Percentiles rank a stretch among this genome's conserved stretches.
These are phyloP conservation scores for Schrankia costaestrigalis DNA, from an alignment of 2,888 invertebrate genomes.

Conservation along the genomic window DNA sequence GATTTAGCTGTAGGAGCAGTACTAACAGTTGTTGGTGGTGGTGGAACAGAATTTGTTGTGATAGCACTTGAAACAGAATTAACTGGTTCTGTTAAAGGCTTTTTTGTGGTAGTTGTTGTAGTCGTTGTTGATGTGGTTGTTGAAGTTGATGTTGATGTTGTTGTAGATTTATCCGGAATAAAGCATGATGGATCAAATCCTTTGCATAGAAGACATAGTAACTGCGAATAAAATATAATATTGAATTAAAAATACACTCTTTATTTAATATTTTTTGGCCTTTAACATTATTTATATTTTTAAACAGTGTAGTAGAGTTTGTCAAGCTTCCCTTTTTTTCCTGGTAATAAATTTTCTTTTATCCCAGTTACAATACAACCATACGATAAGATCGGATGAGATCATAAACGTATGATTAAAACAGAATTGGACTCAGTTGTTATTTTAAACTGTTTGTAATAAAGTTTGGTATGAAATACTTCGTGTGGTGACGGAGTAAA, in stretches of 20 bases:
- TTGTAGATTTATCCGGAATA: background rate
- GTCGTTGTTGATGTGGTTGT: background rate
- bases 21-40: background rate
- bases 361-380: no score
- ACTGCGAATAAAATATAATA: constrained; percentile 32
- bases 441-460: no score
- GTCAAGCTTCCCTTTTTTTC: no score
- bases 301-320: no score
- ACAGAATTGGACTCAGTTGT: no score
- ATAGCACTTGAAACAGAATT: constrained; percentile 14
- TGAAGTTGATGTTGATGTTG: background rate
- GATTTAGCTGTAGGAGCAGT: background rate
- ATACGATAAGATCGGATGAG: no score
- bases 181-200: constrained; percentile 18
- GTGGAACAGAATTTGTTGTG: constrained; percentile 4
- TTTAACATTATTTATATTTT: no score
- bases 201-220: constrained; percentile 50
- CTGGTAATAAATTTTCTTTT: no score
- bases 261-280: no score
- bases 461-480: no score
- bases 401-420: no score
- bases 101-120: constrained; percentile 10
- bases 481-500: no score
- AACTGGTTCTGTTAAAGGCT: constrained; percentile 9
- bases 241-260: background rate